Evolutionary conservation across 2,888 invertebrate genomes (phyloP), one percentile per base, ranked within the genome.

Genomic region (Gibbula magus): DNA sequence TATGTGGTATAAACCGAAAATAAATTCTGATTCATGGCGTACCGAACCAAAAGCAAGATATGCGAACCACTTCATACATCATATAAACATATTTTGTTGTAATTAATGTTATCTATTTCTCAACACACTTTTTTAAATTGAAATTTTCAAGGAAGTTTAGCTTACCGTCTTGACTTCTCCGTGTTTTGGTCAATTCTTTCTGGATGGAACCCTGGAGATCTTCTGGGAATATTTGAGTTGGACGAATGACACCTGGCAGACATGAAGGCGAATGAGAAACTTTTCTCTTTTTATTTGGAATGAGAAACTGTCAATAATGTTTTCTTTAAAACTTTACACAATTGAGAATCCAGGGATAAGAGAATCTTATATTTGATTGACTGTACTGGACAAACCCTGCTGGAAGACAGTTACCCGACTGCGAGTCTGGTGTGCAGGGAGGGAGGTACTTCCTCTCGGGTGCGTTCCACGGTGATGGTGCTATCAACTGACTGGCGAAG

Each of bases 401-500:
- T 53, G 53, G 7, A 56, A 10, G 25, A 0, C 2, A 56, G 22
- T 10, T 61, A 61, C 61, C 61, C 4, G 61, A 61, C 45, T 52
- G 66, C 52, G 79, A 76, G 18, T 20, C 73, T 4, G 79, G 79
- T 22, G 76, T 76, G 8, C 32, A 45, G 3, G 73, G 52, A 45
- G 20, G 32, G 18, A 61, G 16, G 39, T 76, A 54, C 20, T 77
- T 35, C 39, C 32, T 51, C 77, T 70, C 32, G 67, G 83, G 82
- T 32, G 86, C 86, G 25, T 83, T 82, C 90, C 91, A 91, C 0
- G 92, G 92, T 5, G 91, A 92, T 0, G 91, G 91, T 0, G 84
- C 90, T 35, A 92, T 89, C 13, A 90, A 80, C 77, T 90, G 86
- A 78, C 82, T 87, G 35, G 89, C 83, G 81, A 92, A 92, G 82